Evolutionary conservation across 2,888 invertebrate genomes (phyloP).

Genomic region (Eurytoma californica): DNA sequence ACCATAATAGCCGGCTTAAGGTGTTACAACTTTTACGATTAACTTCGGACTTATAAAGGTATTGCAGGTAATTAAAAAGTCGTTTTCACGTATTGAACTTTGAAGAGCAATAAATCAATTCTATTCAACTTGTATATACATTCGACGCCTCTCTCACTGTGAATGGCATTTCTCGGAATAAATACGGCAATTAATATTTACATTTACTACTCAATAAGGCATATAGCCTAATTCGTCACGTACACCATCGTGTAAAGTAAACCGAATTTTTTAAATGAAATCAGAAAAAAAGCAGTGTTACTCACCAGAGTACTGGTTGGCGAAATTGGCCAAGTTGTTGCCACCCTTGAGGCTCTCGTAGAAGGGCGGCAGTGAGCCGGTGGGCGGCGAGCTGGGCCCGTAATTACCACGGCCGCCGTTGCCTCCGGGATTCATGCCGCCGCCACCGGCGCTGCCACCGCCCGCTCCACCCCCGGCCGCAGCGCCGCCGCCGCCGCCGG

Average conservation of each 20-base stretch:
- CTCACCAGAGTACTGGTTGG: slow-evolving; percentile 79
- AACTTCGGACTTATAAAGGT: too few species aligned
- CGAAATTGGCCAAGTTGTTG: slow-evolving; percentile 81
- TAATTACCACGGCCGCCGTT: slow-evolving; percentile 88
- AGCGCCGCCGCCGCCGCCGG: slow-evolving; percentile 75
- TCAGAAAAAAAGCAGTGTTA: neutral
- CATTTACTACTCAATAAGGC: too few species aligned
- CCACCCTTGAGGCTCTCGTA: slow-evolving; percentile 91
- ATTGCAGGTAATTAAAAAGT: too few species aligned
- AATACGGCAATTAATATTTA: too few species aligned
- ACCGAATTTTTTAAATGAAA: neutral
- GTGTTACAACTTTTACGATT: too few species aligned
- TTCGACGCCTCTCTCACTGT: neutral
- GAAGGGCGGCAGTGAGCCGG: slow-evolving; percentile 91
- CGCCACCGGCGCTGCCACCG: slow-evolving; percentile 82
- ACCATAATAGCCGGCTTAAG: too few species aligned
- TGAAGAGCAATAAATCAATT: too few species aligned
- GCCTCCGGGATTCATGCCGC: slow-evolving; percentile 86
- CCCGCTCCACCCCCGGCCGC: slow-evolving; percentile 76
- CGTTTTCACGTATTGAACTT: too few species aligned
- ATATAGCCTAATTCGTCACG: neutral
- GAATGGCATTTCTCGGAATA: neutral
- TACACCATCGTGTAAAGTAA: neutral
- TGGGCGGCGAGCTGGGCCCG: slow-evolving; percentile 91
- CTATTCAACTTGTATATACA: neutral